Base-by-base conservation (phyloP, 2,113 vertebrate species). In the Mormyrus iriodes region DNA sequence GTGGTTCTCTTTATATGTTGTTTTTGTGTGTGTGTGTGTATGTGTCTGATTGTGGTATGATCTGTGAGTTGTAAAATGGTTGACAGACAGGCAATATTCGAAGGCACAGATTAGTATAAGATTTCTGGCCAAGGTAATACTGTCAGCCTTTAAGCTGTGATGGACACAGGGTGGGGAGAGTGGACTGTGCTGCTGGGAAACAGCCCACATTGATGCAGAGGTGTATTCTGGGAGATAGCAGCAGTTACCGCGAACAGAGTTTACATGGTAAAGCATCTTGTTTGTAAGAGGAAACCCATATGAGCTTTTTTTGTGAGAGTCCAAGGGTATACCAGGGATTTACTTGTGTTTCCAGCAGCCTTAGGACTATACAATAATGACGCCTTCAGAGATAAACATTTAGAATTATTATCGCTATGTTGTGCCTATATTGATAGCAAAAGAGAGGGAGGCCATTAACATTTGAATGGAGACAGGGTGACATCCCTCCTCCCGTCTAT, bases 51-150 rank as follows among this genome's bases (percentile, higher is more conserved):
- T 79, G 73, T 8, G 73, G 73, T 79, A 15, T 79, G 69, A 76
- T 39, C 69, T 76, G 2, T 12, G 35, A 39, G 31, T 17, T 42
- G 35, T 42, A 79, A 17, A 79, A 42, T 79, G 69, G 12, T 76
- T 39, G 73, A 79, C n/a, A 61, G 42, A 84, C 31, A 84, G 21
- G 91, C 88, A n/a, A 0, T 39, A 15, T 76, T 35, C 17, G 73
- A 42, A 31, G 31, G 12, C 69, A 76, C 69, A 19, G 13, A 79
- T 39, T 39, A 79, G 13, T 17, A 3, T 15, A 39, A 39, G 69
- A 17, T 31, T 94, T 93, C 90, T 92, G 93, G 91, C 90, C 93
- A 91, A 95, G 94, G 95, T 95, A 95, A 39, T 76, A 17, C 73
- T 15, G 17, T 79, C 73, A 19, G 15, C 13, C 73, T 79, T 39